Conservation (phyloP, 2,113 vertebrate species). For the Cavia porcellus region DNA sequence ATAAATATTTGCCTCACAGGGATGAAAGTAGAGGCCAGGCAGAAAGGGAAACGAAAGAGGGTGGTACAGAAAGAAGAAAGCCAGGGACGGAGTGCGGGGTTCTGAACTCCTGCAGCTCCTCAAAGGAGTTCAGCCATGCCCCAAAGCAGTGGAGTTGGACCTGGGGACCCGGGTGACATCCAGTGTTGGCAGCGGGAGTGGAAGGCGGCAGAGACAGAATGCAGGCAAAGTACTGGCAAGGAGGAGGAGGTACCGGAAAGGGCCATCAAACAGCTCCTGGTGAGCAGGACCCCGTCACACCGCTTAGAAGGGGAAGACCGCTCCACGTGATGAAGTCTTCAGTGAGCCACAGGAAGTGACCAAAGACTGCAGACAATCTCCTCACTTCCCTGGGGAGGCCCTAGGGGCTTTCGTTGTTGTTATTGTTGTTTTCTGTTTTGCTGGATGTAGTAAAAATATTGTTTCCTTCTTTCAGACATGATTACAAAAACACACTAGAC, state of each 20-base stretch:
- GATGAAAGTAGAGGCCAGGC: not conserved
- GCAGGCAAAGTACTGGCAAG: not conserved
- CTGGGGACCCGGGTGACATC: not conserved
- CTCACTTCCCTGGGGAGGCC: not conserved
- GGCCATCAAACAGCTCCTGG: not conserved
- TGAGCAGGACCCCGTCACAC: not conserved
- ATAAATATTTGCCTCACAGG: not conserved
- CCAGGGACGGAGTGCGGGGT: fast-evolving
- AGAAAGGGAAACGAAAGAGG: not conserved
- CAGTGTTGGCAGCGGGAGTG: no score
- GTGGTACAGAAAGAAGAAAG: not conserved
- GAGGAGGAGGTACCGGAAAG: not conserved
- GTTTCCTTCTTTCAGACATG: slow-evolving; percentile 13
- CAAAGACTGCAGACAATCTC: not conserved
- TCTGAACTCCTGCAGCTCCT: no score
- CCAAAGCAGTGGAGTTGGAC: not conserved
- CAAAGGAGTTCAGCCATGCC: not conserved
- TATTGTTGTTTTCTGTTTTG: not conserved
- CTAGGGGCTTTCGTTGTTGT: not conserved
- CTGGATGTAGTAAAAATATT: not conserved
- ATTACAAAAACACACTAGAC: not conserved
- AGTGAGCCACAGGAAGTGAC: not conserved
- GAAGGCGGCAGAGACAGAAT: no score
- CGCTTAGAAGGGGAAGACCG: not conserved
- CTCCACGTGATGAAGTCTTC: not conserved